Base-by-base conservation (phyloP, 2,797 vertebrate species). In the Pipistrellus pipistrellus region DNA sequence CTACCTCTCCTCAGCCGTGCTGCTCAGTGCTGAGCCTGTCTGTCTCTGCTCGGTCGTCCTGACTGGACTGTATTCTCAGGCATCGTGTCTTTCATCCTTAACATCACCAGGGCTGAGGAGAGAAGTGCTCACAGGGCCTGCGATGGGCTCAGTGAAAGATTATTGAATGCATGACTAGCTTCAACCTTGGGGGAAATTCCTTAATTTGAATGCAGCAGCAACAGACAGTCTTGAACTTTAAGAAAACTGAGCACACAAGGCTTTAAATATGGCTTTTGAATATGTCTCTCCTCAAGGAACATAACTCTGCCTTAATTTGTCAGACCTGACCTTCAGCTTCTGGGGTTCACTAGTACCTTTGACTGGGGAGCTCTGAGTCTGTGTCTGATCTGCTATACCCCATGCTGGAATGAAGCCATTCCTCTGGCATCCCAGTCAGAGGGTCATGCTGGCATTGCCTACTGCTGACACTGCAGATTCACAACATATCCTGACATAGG, bases 261-360 rank as follows among this genome's bases (percentile, higher is more conserved):
- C 66, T 88, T 77, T 91, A 30, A 57, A 57, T 12, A 4, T 11
- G 10, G 46, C 41, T 93, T 92, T 77, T 91, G 51, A 51, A 57
- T 12, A 6, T 11, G 10, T 53, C 41, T 95, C 55, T 96, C 48
- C 68, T 71, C 53, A 21, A 59, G 17, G 44, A 77, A n/a, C 35
- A 1, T 5, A 62, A 21, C 30, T 80, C 64, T 59, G 84, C 35
- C 5, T 57, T 76, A 35, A 77, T 23, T 77, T 53, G 10, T 64
- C 57, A 1, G 68, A 30, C 44, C 32, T 75, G 69, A 66, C 75
- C 32, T 80, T 81, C 21, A 2, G 71, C 51, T 32, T 57, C 38
- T 25, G 17, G 44, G 25, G 35, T 53, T 90, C 9, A 0, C 27
- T 44, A 4, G 90, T 25, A 2, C 25, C n/a, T 17, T 18, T n/a